These are phyloP conservation scores for Smutsia gigantea DNA, from an alignment of 2,797 vertebrate species.

Conservation along the genomic window DNA sequence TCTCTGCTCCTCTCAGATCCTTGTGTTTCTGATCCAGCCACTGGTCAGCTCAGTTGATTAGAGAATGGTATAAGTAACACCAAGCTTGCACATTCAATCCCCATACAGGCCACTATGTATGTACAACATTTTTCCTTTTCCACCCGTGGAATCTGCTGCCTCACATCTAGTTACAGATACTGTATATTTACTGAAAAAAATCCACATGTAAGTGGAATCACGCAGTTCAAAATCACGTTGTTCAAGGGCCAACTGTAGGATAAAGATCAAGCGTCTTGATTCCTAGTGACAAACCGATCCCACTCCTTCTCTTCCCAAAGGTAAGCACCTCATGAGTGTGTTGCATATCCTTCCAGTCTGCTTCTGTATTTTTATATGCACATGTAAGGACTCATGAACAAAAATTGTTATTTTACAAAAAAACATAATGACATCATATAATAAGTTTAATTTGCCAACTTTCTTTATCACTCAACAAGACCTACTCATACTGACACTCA, in stretches of 20 bases:
- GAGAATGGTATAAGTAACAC: no score
- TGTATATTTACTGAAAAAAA: no score
- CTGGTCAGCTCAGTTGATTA: no score
- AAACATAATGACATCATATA: neutral
- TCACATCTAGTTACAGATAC: no score
- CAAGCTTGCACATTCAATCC: no score
- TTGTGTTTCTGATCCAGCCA: no score
- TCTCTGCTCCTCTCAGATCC: no score
- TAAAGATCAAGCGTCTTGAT: neutral
- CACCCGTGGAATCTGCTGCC: no score
- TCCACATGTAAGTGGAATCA: no score
- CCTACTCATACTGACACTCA: neutral
- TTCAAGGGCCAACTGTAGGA: neutral
- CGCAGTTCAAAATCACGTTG: no score
- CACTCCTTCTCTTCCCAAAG: neutral
- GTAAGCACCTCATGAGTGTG: neutral
- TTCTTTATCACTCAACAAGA: neutral
- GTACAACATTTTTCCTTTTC: no score
- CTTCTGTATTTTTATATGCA: neutral
- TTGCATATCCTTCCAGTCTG: neutral
- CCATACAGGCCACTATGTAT: no score
- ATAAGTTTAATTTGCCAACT: neutral
- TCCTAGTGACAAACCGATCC: neutral
- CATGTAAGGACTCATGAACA: neutral
- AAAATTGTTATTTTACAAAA: neutral